phyloP scores from a whole-genome alignment of 2,113 vertebrate species.

The Chaetorhynchus papuensis region DNA sequence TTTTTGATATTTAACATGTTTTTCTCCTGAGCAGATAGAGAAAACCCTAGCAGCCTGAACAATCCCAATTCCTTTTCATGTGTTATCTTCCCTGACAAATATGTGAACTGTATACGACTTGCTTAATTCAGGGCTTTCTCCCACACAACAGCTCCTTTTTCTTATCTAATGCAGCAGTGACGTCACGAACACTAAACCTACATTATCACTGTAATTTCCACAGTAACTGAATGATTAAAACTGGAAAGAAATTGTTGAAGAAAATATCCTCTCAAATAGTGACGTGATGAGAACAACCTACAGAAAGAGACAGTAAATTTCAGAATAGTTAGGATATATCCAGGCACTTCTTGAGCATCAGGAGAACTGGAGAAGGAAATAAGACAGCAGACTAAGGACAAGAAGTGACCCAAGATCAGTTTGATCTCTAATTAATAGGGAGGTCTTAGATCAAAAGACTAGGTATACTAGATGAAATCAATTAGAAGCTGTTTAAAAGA shows the following conservation, averaged over 20 bases:
- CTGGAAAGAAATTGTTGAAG: neutral
- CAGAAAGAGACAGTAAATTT: neutral
- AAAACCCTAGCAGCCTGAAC: neutral
- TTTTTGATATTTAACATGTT: neutral
- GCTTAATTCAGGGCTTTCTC: neutral
- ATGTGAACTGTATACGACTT: neutral
- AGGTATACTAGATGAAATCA: neutral
- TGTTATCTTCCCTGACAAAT: neutral
- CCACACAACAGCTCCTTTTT: neutral
- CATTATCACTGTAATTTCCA: conserved; percentile 8
- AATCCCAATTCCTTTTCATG: neutral
- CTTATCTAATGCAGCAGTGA: conserved; percentile 23
- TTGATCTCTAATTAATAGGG: neutral
- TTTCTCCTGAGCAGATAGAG: neutral
- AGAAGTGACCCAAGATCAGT: neutral
- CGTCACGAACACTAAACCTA: neutral
- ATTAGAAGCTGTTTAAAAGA: neutral
- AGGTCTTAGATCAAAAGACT: neutral
- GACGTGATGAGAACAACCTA: neutral
- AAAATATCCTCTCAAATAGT: neutral
- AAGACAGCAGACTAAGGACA: neutral
- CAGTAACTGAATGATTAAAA: neutral
- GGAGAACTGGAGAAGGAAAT: neutral
- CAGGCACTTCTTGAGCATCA: neutral
- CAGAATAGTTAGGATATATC: neutral